Evolutionary conservation across 1,140 invertebrate genomes (phyloP).

Genomic region (Samia ricini): DNA sequence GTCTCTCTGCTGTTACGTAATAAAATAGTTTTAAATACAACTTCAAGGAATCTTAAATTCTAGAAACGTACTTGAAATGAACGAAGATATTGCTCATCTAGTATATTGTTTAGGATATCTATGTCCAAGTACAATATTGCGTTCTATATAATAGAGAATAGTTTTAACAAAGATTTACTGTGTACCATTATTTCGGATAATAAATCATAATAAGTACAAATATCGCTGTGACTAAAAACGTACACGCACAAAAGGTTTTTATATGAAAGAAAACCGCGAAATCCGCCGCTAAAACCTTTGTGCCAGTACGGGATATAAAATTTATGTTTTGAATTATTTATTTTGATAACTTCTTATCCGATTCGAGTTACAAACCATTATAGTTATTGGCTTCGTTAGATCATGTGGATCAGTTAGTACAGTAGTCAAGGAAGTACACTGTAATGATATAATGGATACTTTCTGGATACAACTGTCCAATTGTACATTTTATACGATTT

Average conservation of each 20-base stretch:
- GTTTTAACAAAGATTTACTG: slow-evolving; percentile 22
- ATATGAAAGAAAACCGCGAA: slow-evolving; percentile 12
- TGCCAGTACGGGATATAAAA: not conserved
- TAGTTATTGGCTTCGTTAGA: not conserved
- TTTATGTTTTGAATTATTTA: not conserved
- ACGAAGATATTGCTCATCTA: no score
- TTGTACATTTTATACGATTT: no score
- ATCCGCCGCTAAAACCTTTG: not conserved
- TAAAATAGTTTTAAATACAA: no score
- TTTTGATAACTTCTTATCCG: not conserved
- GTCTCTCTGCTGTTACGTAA: no score
- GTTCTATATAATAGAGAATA: slow-evolving; percentile 16
- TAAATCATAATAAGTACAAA: slow-evolving; percentile 26
- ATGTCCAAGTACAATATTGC: not conserved
- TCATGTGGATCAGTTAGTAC: not conserved
- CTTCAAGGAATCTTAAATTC: no score
- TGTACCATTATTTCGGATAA: slow-evolving; percentile 18
- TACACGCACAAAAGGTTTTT: slow-evolving; percentile 17
- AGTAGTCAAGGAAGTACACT: no score
- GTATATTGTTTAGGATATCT: no score
- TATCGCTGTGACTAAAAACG: slow-evolving; percentile 2
- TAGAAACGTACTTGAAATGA: no score
- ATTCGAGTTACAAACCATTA: not conserved
- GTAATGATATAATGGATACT: no score
- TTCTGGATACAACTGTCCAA: no score